Percentiles rank a stretch among this genome's conserved stretches.
phyloP scores from a whole-genome alignment of 2,888 invertebrate genomes.

The Ormyrus labotus region DNA sequence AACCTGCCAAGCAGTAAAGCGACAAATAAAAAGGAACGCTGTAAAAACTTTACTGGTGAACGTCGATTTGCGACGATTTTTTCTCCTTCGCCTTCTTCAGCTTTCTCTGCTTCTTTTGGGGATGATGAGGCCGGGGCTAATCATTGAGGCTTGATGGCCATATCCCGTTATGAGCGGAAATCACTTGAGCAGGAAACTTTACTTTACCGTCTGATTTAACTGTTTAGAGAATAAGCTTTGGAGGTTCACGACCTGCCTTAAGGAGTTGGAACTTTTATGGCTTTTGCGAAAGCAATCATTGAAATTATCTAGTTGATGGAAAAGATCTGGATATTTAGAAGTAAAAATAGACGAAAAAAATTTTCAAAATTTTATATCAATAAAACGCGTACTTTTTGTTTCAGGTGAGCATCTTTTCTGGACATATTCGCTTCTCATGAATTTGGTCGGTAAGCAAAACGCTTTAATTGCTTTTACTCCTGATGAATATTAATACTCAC shows the following conservation, averaged over 20 bases:
- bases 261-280: too few relatives aligned
- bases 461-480: too few relatives aligned
- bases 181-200: not conserved
- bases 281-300: too few relatives aligned
- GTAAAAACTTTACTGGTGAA: constrained; percentile 42
- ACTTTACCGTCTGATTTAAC: not conserved
- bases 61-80: constrained; percentile 2
- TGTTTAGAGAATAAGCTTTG: too few relatives aligned
- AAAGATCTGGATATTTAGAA: too few relatives aligned
- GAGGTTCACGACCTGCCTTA: too few relatives aligned
- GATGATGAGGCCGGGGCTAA: not conserved
- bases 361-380: not conserved
- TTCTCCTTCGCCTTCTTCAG: not conserved
- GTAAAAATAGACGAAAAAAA: not conserved
- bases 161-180: not conserved
- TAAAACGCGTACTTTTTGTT: constrained; percentile 20
- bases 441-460: too few relatives aligned
- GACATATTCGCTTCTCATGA: too few relatives aligned
- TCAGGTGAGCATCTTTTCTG: constrained; percentile 37
- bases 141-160: not conserved
- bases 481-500: too few relatives aligned
- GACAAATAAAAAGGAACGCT: constrained; percentile 16
- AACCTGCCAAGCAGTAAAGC: constrained; percentile 1
- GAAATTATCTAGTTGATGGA: too few relatives aligned
- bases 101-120: too few relatives aligned